Conservation (phyloP, 2,888 invertebrate genomes). For the Clepsis dumicolana region DNA sequence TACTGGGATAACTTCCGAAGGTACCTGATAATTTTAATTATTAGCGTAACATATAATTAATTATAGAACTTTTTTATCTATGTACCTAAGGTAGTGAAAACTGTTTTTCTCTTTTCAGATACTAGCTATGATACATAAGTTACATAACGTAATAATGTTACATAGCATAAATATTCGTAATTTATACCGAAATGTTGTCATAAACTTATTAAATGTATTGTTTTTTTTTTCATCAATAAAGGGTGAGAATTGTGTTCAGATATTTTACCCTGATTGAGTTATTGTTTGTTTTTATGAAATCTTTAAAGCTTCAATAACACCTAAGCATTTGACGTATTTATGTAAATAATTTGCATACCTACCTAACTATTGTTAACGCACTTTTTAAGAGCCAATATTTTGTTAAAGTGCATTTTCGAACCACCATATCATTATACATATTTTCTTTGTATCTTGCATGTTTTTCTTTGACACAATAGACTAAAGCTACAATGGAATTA, state of each 20-base stretch:
- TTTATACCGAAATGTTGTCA: conserved; percentile 50
- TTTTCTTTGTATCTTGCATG: too few species aligned
- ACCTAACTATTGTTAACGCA: not conserved
- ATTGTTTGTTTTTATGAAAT: not conserved
- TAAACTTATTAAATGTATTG: conserved; percentile 50
- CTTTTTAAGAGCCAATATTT: too few species aligned
- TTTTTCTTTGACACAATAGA: too few species aligned
- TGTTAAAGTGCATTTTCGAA: too few species aligned
- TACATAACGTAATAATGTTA: conserved; percentile 23
- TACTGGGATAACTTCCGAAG: conserved; percentile 98
- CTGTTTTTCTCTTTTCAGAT: conserved; percentile 77
- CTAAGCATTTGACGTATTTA: not conserved
- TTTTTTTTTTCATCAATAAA: conserved; percentile 43
- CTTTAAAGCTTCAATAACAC: not conserved
- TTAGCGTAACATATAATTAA: conserved; percentile 44
- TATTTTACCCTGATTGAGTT: conserved; percentile 46
- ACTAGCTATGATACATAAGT: conserved; percentile 59
- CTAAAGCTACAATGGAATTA: too few species aligned
- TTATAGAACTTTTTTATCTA: too few species aligned
- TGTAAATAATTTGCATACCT: conserved; percentile 1
- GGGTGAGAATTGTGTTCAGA: conserved; percentile 66
- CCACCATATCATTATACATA: too few species aligned
- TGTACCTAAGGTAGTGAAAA: conserved; percentile 47
- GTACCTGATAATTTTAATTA: conserved; percentile 69
- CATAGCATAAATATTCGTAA: conserved; percentile 44